A percentile compares a stretch with the other conserved stretches of the same genome.
Conservation (phyloP, 1,140 invertebrate genomes). For the Anastrepha ludens region DNA sequence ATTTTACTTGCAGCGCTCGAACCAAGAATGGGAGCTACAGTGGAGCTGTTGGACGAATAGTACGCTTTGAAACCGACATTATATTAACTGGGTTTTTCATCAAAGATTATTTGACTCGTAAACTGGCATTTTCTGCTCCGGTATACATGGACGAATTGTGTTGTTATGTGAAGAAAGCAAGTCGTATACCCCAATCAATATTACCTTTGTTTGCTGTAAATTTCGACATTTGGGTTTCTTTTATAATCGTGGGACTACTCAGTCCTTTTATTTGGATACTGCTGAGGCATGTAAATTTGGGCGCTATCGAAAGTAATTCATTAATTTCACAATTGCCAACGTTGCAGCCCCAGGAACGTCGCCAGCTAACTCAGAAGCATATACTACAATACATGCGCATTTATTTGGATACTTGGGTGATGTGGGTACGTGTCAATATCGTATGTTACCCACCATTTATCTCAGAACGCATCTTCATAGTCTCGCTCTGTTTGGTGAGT, state of each 20-base stretch:
- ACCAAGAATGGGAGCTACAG: slow-evolving; percentile 69
- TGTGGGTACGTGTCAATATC: slow-evolving; percentile 68
- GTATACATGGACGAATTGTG: slow-evolving; percentile 74
- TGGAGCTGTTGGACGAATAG: slow-evolving; percentile 71
- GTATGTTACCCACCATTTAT: slow-evolving; percentile 63
- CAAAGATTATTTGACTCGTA: slow-evolving; percentile 72
- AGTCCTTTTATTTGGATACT: slow-evolving; percentile 65
- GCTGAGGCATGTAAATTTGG: slow-evolving; percentile 53
- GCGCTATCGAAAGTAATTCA: not conserved
- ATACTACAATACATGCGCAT: slow-evolving; percentile 63
- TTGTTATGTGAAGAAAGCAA: slow-evolving; percentile 73
- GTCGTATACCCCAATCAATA: slow-evolving; percentile 72
- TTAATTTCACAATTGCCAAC: not conserved
- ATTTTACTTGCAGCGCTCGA: slow-evolving; percentile 61
- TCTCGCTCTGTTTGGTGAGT: slow-evolving; percentile 70
- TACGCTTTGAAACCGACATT: slow-evolving; percentile 68
- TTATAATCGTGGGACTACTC: slow-evolving; percentile 62
- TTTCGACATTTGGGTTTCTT: slow-evolving; percentile 70
- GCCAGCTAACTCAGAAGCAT: not conserved
- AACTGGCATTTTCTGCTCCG: slow-evolving; percentile 70
- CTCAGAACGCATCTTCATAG: slow-evolving; percentile 68
- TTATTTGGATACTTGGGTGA: slow-evolving; percentile 68
- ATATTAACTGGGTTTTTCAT: slow-evolving; percentile 74
- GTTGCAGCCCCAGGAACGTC: not conserved
- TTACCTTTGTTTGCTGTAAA: slow-evolving; percentile 72